phyloP scores from a whole-genome alignment of 2,113 vertebrate genomes.

The Tragelaphus buxtoni region DNA sequence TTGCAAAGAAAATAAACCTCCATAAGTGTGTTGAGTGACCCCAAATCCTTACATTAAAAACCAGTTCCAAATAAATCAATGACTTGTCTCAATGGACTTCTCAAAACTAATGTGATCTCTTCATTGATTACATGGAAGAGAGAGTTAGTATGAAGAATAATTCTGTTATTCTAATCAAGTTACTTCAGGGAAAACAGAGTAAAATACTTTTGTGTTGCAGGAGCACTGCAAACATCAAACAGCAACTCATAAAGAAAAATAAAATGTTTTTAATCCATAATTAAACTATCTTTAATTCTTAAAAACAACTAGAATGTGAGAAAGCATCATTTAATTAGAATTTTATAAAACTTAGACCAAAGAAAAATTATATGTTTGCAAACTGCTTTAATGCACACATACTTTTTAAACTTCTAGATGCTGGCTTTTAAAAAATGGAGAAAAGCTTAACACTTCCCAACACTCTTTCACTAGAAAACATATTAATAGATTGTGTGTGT shows the following conservation, averaged over 20 bases:
- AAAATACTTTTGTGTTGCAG: not conserved
- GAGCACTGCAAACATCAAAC: not conserved
- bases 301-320: not conserved
- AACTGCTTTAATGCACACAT: not conserved
- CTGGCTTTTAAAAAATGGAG: not conserved
- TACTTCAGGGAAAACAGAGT: not conserved
- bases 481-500: not conserved
- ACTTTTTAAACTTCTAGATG: not conserved
- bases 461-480: not conserved
- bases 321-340: not conserved
- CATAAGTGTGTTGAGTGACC: not conserved
- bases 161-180: not conserved
- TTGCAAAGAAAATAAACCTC: constrained; percentile 15
- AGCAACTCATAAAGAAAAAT: not conserved
- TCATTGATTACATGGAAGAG: not conserved
- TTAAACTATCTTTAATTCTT: constrained; percentile 4
- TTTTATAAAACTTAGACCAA: not conserved
- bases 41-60: constrained; percentile 19
- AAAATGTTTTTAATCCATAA: not conserved
- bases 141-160: not conserved
- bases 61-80: not conserved
- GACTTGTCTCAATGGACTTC: not conserved
- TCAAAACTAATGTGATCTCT: not conserved
- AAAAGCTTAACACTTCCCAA: not conserved
- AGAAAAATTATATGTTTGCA: not conserved